Percentiles rank a stretch among this genome's conserved stretches.
These are phyloP conservation scores for Trididemnum clinides DNA, from an alignment of 23 tunicate species.

Conservation along the genomic window DNA sequence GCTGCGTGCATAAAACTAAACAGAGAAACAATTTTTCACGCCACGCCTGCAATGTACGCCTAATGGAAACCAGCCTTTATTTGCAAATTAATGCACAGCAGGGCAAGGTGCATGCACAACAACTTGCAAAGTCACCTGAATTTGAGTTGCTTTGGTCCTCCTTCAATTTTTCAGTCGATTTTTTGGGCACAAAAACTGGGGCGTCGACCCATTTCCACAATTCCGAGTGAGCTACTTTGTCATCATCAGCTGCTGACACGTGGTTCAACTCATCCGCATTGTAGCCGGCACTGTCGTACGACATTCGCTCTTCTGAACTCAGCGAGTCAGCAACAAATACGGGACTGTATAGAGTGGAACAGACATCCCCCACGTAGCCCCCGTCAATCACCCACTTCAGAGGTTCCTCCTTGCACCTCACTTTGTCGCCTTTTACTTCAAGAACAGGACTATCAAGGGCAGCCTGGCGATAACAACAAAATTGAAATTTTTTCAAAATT, in stretches of 20 bases:
- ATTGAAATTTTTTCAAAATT: too few relatives aligned
- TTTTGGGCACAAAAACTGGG: conserved; percentile 72
- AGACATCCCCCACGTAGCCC: background rate
- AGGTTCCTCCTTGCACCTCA: conserved; percentile 79
- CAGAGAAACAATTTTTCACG: too few relatives aligned
- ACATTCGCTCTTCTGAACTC: background rate
- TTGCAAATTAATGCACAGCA: too few relatives aligned
- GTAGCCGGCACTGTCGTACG: conserved; percentile 7
- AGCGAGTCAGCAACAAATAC: background rate
- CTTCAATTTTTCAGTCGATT: background rate
- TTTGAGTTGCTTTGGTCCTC: background rate
- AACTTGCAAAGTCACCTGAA: too few relatives aligned
- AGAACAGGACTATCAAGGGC: conserved; percentile 49
- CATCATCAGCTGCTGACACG: background rate
- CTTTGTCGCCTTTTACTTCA: conserved; percentile 66
- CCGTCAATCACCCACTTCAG: conserved; percentile 48
- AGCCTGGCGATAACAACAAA: too few relatives aligned
- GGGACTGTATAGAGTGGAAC: too few relatives aligned
- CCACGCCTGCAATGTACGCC: too few relatives aligned
- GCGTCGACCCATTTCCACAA: conserved; percentile 84
- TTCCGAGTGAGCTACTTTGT: conserved; percentile 76
- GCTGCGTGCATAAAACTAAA: too few relatives aligned
- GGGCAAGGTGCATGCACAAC: too few relatives aligned
- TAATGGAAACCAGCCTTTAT: too few relatives aligned
- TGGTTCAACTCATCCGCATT: conserved; percentile 16